Percentiles rank a stretch among this genome's conserved stretches.
These are phyloP conservation scores for Parazoanthus darwini DNA, from an alignment of 92 coral and sea anemone species.

Conservation along the genomic window DNA sequence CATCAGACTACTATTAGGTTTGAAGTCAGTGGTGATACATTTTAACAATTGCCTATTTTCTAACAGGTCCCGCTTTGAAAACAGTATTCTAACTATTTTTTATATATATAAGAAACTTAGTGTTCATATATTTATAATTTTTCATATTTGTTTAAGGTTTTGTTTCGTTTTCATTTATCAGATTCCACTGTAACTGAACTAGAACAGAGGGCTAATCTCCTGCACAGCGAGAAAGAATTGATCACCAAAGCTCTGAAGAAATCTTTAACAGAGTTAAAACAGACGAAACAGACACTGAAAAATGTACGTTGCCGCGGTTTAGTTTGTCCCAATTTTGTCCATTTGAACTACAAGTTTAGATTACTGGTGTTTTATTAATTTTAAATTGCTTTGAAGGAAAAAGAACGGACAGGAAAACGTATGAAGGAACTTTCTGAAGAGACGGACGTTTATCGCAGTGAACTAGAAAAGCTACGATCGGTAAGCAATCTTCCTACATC, in stretches of 20 bases:
- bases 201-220: conserved; percentile 3
- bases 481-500: conserved; percentile 7
- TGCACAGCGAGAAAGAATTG: conserved; percentile 22
- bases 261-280: conserved; percentile 63
- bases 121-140: too few species aligned
- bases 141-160: background rate
- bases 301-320: conserved; percentile 44
- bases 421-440: conserved; percentile 3
- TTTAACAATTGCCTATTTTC: too few species aligned
- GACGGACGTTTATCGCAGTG: conserved; percentile 8
- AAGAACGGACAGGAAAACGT: conserved; percentile 1
- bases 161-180: background rate
- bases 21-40: too few species aligned
- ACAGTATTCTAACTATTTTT: too few species aligned
- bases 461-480: conserved; percentile 12
- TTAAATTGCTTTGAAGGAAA: conserved; percentile 11
- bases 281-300: conserved; percentile 51
- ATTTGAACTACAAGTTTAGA: background rate
- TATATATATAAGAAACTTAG: too few species aligned
- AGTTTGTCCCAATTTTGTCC: background rate
- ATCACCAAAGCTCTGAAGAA: conserved; percentile 50
- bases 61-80: too few species aligned
- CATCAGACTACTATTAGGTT: too few species aligned
- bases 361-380: background rate
- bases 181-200: background rate